phyloP scores from a whole-genome alignment of 2,888 invertebrate species.

The Macropis europaea region DNA sequence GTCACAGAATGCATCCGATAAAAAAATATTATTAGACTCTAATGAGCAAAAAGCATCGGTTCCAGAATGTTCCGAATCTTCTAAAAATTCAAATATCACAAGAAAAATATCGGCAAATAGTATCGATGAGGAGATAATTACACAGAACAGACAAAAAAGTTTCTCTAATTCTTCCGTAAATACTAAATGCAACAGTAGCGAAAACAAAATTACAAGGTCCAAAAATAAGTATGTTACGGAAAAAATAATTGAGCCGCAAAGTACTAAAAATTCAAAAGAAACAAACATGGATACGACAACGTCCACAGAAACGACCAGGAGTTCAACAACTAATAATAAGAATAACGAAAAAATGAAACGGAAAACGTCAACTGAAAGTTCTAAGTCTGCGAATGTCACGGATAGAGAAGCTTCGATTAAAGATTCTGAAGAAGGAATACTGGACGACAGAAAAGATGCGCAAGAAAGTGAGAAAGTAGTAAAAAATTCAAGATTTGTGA shows the following conservation, averaged over 20 bases:
- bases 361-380: constrained; percentile 30
- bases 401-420: constrained; percentile 22
- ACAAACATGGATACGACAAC: constrained; percentile 33
- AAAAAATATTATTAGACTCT: constrained; percentile 30
- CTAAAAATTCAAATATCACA: constrained; percentile 13
- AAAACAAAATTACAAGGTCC: constrained; percentile 30
- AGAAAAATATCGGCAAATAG: constrained; percentile 37
- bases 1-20: constrained; percentile 25
- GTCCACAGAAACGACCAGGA: constrained; percentile 34
- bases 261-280: constrained; percentile 42
- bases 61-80: constrained; percentile 33
- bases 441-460: constrained; percentile 1
- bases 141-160: constrained; percentile 49
- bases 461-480: constrained; percentile 49
- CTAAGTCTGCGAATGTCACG: constrained; percentile 11
- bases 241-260: constrained; percentile 49
- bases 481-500: constrained; percentile 75
- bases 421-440: constrained; percentile 8
- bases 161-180: constrained; percentile 33
- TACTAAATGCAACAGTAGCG: constrained; percentile 36
- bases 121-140: constrained; percentile 45
- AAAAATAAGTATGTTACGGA: constrained; percentile 45
- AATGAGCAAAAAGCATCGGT: constrained; percentile 18
- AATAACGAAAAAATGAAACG: constrained; percentile 35
- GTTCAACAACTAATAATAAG: constrained; percentile 27